Base-by-base conservation (phyloP, 1,140 invertebrate genomes). In the Cherax destructor region DNA sequence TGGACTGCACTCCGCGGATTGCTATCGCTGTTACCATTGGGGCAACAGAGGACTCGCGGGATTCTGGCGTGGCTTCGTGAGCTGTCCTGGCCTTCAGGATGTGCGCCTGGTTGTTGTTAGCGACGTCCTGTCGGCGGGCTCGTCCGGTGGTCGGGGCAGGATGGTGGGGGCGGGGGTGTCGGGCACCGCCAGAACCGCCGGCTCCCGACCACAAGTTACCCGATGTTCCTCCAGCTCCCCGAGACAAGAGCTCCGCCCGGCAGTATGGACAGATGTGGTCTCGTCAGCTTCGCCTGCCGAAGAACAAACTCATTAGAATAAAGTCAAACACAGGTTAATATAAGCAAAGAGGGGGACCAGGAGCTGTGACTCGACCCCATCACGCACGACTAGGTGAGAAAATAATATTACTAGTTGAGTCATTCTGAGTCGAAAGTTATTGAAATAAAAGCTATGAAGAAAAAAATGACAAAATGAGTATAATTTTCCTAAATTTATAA, bases 251-350 rank as follows among this genome's bases (percentile, higher is more conserved):
- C 83, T 94, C 93, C 2, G 91, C 93, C 47, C 93, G 92, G 78
- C 94, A 94, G 85, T 94, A 93, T 1, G 93, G 93, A 65, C 94
- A 94, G 61, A 94, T 93, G 88, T 94, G 93, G 91, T 78, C 41
- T 92, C 91, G 49, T 86, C 83, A 16, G 87, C 24, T 30, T 92
- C 87, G 92, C 90, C 92, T 93, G 88, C 10, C 9, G 52, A 56
- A 56, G 81, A 92, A 65, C 61, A 21, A 65, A 21, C 18, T 5
- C 18, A 2, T 65, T 13, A 56, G 13, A 9, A 56, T 56, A 56
- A 56, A 41, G 30, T 1, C 0, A 41, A 41, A 41, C 30, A 41
- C 30, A 1, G 30, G 30, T 41, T 41, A 41, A 41, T 41, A 41
- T 41, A 41, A 41, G 30, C 30, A 1, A 41, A 41, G 0, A 41